These are phyloP conservation scores for Sinella curviseta DNA, from an alignment of 1,140 invertebrate genomes.

Conservation along the genomic window DNA sequence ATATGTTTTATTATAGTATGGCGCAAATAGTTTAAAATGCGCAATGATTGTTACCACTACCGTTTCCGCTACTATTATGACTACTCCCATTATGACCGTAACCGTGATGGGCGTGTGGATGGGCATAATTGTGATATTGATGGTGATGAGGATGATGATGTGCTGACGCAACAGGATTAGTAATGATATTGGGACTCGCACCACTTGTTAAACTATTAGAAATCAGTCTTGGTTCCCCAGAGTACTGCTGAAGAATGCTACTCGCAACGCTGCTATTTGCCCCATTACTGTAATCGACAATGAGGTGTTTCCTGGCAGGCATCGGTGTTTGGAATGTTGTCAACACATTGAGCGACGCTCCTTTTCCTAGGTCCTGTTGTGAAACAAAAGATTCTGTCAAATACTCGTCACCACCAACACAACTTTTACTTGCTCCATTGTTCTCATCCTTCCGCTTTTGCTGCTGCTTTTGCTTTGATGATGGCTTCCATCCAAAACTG, in stretches of 20 bases:
- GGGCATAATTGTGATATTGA: conserved; percentile 15
- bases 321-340: conserved; percentile 49
- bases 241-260: conserved; percentile 41
- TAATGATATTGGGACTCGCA: conserved; percentile 11
- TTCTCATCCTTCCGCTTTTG: neutral
- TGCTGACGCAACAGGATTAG: conserved; percentile 12
- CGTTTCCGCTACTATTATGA: neutral
- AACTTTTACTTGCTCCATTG: neutral
- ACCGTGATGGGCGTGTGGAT: neutral
- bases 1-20: neutral
- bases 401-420: neutral
- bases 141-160: conserved; percentile 15
- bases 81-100: conserved; percentile 1
- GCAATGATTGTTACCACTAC: conserved; percentile 18
- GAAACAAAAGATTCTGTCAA: conserved; percentile 27
- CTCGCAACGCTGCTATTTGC: conserved; percentile 37
- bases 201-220: neutral
- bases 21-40: neutral
- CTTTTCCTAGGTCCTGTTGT: conserved; percentile 34
- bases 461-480: neutral
- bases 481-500: conserved; percentile 6
- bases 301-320: conserved; percentile 43
- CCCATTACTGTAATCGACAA: conserved; percentile 46
- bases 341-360: conserved; percentile 44
- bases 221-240: conserved; percentile 18